phyloP scores from a whole-genome alignment of 2,113 vertebrate genomes.

The Galbula dea region DNA sequence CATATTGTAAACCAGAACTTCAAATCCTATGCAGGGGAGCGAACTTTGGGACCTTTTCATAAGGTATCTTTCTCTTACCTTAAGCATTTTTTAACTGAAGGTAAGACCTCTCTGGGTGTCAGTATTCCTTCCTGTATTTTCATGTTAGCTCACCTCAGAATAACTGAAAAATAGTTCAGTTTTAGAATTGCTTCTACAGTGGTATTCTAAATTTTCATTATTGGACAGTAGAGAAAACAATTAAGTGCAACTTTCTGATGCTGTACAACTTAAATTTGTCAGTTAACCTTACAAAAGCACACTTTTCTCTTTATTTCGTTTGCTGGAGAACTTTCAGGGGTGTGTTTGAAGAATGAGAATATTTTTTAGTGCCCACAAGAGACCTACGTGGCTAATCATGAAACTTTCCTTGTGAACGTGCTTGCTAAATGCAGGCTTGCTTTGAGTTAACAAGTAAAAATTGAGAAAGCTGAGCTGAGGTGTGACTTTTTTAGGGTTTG shows the following conservation, averaged over 20 bases:
- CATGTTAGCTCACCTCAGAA: not conserved
- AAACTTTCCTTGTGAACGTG: not conserved
- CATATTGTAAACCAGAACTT: slow-evolving; percentile 98
- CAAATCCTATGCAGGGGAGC: slow-evolving; percentile 94
- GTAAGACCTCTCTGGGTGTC: not conserved
- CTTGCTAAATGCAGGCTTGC: not conserved
- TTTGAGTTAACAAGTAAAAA: not conserved
- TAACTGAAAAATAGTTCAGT: not conserved
- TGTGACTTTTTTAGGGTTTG: not conserved
- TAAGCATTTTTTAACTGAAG: not conserved
- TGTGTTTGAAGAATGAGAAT: slow-evolving; percentile 21
- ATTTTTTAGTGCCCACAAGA: slow-evolving; percentile 31
- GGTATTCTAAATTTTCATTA: not conserved
- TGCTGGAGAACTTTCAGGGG: slow-evolving; percentile 1
- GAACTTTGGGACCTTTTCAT: slow-evolving; percentile 95
- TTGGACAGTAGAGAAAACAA: not conserved
- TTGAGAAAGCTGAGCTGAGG: slow-evolving; percentile 8
- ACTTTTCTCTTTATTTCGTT: slow-evolving; percentile 18
- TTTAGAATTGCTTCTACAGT: not conserved
- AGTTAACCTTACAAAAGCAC: not conserved
- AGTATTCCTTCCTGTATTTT: not conserved
- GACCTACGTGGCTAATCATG: slow-evolving; percentile 36
- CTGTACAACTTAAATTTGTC: not conserved
- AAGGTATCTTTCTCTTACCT: slow-evolving; percentile 81
- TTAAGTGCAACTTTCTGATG: not conserved